These are phyloP conservation scores for Atta texana DNA, from an alignment of 1,140 invertebrate species.

Conservation along the genomic window DNA sequence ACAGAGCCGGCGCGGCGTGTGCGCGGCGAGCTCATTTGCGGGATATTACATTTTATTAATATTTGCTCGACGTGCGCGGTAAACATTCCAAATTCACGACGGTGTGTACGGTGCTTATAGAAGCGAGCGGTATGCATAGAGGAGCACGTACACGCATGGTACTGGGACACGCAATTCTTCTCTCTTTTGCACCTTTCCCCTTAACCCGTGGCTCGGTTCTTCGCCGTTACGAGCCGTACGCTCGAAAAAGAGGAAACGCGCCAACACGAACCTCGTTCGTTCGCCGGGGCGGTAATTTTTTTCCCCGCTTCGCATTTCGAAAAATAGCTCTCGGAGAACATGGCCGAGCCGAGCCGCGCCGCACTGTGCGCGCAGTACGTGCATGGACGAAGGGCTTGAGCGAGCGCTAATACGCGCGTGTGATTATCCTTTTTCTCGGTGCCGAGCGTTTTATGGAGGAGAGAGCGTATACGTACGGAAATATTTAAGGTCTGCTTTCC, in stretches of 20 bases:
- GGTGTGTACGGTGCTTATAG: slow-evolving; percentile 63
- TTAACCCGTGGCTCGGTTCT: slow-evolving; percentile 38
- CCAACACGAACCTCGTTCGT: slow-evolving; percentile 57
- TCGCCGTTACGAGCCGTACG: slow-evolving; percentile 39
- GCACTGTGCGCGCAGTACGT: slow-evolving; percentile 25
- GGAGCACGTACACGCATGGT: slow-evolving; percentile 59
- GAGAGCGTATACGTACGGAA: slow-evolving; percentile 68
- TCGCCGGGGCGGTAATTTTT: slow-evolving; percentile 66
- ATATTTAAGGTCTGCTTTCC: slow-evolving; percentile 72
- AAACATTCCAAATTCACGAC: slow-evolving; percentile 72
- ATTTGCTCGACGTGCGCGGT: slow-evolving; percentile 70
- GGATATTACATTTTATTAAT: slow-evolving; percentile 79
- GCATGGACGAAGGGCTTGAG: slow-evolving; percentile 59
- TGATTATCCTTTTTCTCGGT: slow-evolving; percentile 72
- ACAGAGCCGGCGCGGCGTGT: not conserved
- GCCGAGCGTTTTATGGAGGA: slow-evolving; percentile 50
- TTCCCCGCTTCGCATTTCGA: slow-evolving; percentile 66
- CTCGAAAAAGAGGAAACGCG: slow-evolving; percentile 60
- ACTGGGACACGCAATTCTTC: slow-evolving; percentile 62
- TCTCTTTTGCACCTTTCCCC: slow-evolving; percentile 25
- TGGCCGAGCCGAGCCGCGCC: not conserved
- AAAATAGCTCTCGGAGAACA: slow-evolving; percentile 68
- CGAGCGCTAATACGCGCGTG: slow-evolving; percentile 70
- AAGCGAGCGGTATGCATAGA: slow-evolving; percentile 27
- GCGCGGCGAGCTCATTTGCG: slow-evolving; percentile 61